A percentile compares a stretch with the other conserved stretches of the same genome.
phyloP scores from a whole-genome alignment of 2,113 vertebrate species.

The Phasianus colchicus region DNA sequence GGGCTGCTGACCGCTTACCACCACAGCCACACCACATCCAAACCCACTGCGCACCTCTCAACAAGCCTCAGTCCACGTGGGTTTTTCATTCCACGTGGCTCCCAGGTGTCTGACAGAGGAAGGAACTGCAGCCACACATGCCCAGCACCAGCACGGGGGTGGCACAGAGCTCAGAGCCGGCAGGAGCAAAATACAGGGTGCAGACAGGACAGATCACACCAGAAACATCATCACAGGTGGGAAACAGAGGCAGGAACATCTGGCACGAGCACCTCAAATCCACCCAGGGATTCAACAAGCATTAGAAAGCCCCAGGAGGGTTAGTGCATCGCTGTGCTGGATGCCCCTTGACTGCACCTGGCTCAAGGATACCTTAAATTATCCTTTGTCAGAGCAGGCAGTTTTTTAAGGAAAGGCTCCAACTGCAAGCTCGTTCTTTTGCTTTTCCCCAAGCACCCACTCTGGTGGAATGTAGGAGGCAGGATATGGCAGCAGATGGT shows the following conservation, averaged over 20 bases:
- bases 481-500: constrained; percentile 33
- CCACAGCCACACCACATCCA: not conserved
- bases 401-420: not conserved
- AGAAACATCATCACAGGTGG: not conserved
- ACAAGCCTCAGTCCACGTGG: not conserved
- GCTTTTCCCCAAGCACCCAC: not conserved
- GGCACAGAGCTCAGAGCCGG: not conserved
- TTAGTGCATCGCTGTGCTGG: accelerated
- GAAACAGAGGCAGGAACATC: not conserved
- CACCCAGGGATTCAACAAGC: not conserved
- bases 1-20: not conserved
- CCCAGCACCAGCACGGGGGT: not conserved
- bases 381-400: not conserved
- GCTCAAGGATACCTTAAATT: not conserved
- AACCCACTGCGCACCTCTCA: not conserved
- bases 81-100: not conserved
- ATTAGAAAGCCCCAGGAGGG: not conserved
- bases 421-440: not conserved
- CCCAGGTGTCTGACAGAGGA: not conserved
- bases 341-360: not conserved
- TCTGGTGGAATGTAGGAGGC: not conserved
- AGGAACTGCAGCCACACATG: too few species aligned
- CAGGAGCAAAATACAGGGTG: not conserved
- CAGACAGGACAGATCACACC: not conserved
- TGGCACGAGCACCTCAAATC: not conserved